phyloP scores from a whole-genome alignment of 1,140 invertebrate species.

The Periplaneta americana region DNA sequence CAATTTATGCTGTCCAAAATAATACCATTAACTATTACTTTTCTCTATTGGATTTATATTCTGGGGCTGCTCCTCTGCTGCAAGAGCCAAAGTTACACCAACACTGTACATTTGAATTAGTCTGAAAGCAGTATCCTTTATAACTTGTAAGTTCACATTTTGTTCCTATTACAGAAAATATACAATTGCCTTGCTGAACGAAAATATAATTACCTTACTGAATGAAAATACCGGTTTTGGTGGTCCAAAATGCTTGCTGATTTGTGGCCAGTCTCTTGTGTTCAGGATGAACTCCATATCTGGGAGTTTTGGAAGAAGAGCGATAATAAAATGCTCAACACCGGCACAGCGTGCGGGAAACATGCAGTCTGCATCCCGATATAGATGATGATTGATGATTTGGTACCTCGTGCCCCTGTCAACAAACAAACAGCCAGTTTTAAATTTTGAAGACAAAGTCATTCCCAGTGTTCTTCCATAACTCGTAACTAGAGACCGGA shows the following conservation, averaged over 20 bases:
- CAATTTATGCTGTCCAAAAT: no score
- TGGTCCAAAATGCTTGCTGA: conserved; percentile 53
- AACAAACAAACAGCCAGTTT: neutral
- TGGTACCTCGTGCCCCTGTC: conserved; percentile 76
- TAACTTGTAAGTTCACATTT: no score
- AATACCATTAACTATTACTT: no score
- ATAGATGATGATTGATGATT: conserved; percentile 74
- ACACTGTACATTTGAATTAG: no score
- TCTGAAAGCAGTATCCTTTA: no score
- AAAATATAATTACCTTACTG: conserved; percentile 55
- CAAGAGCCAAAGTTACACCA: no score
- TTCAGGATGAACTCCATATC: conserved; percentile 88
- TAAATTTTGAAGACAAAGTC: neutral
- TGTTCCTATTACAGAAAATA: no score
- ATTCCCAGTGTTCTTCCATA: neutral
- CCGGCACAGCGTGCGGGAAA: conserved; percentile 88
- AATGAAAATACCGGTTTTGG: conserved; percentile 86
- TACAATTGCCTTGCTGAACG: no score
- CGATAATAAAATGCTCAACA: conserved; percentile 78
- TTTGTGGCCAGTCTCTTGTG: conserved; percentile 88
- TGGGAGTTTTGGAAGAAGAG: conserved; percentile 57
- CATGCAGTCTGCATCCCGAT: conserved; percentile 78
- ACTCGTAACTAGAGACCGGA: no score
- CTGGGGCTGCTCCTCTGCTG: no score
- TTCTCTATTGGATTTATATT: no score